Evolutionary conservation across 2,797 vertebrate species (phyloP), one percentile per base, ranked within the genome.

Genomic region (Heterohyrax brucei): DNA sequence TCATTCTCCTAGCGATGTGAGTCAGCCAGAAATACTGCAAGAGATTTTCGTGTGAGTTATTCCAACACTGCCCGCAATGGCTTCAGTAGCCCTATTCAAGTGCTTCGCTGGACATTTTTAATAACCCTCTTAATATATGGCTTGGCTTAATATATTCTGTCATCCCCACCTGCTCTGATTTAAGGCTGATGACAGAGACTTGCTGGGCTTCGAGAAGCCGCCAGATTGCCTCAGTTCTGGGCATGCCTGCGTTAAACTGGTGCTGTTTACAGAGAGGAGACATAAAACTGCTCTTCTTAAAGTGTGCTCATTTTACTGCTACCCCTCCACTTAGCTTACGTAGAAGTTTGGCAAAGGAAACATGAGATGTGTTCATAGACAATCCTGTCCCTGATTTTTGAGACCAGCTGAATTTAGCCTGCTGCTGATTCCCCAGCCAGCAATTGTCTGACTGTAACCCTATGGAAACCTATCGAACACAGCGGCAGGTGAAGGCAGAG

Each of bases 121-220:
- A 98, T 98, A 98, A 98, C 96, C 96, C 92, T 96, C 97, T 98
- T 98, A 98, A 98, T 98, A 96, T 98, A 98, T 88, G n/a, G n/a
- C n/a, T n/a, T n/a, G n/a, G n/a, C 97, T 98, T 98, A 98, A 98
- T 98, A 96, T 98, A 98, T 88, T 96, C 98, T 98, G 97, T 97
- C 98, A 97, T 98, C 97, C 97, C 98, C 98, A 98, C 98, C 98
- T 99, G 98, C 98, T 98, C 98, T 98, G 98, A 98, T 99, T 98
- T 98, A 98, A 98, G 98, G 94, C 98, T 97, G 98, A 98, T 99
- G 98, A 98, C 72, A 79, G 96, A 96, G 98, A 97, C 96, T 59
- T 44, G 97, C 98, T 96, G 95, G 78, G 91, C 77, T 75, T 91
- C 83, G 92, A 98, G 94, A 96, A 98, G 97, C 94, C 97, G 98